Evolutionary conservation across 2,797 vertebrate genomes (phyloP).

Genomic region (Psittacula derbiana): DNA sequence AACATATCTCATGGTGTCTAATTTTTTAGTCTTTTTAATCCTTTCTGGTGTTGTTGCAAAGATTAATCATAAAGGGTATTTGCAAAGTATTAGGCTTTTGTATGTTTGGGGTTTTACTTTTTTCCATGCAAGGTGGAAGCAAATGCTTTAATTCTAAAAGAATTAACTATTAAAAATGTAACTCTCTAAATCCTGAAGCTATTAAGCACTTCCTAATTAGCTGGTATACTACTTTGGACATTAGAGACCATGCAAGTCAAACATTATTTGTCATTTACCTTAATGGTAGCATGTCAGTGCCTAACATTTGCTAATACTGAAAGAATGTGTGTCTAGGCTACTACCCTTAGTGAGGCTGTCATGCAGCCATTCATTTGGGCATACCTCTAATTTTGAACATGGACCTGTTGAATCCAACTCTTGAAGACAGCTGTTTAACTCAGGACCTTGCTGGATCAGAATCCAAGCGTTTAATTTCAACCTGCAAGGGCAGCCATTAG

Average conservation of each 20-base stretch:
- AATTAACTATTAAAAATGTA: background rate
- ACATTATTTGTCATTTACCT: background rate
- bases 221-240: background rate
- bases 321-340: background rate
- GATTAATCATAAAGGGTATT: background rate
- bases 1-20: background rate
- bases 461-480: background rate
- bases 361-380: background rate
- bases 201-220: background rate
- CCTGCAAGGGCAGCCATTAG: background rate
- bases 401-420: background rate
- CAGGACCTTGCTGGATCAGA: background rate
- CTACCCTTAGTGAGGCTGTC: background rate
- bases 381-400: background rate
- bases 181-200: background rate
- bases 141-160: background rate
- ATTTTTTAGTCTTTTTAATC: background rate
- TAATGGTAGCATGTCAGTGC: background rate
- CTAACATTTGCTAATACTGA: background rate
- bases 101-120: background rate
- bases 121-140: background rate
- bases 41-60: background rate
- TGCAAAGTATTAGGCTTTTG: background rate
- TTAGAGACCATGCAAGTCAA: background rate
- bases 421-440: background rate